Conservation (phyloP, 2,888 invertebrate species). For the Latheticus oryzae region DNA sequence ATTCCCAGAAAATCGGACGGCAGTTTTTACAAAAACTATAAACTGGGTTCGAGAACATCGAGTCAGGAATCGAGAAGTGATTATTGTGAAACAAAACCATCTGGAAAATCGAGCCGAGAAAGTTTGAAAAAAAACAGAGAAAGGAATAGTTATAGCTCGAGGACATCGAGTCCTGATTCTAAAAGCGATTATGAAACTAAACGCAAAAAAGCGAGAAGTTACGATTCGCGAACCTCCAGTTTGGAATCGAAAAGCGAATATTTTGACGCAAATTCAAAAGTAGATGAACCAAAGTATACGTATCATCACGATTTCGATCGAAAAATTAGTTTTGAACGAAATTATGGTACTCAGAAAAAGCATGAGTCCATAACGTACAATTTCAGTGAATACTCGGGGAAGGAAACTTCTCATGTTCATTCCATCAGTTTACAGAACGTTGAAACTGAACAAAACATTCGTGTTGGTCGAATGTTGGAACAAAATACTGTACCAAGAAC, state of each 20-base stretch:
- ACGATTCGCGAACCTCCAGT: constrained; percentile 76
- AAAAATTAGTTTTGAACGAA: constrained; percentile 64
- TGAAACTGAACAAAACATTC: constrained; percentile 73
- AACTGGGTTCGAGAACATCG: constrained; percentile 75
- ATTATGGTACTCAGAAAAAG: constrained; percentile 63
- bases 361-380: constrained; percentile 43
- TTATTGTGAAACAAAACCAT: constrained; percentile 74
- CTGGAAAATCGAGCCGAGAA: constrained; percentile 74
- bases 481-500: constrained; percentile 67
- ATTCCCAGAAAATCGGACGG: constrained; percentile 80
- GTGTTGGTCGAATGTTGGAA: constrained; percentile 69
- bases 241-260: constrained; percentile 75
- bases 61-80: constrained; percentile 75
- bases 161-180: constrained; percentile 77
- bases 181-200: constrained; percentile 68
- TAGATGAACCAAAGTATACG: constrained; percentile 51
- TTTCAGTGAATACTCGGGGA: constrained; percentile 55
- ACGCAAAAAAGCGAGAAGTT: constrained; percentile 57
- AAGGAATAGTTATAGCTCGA: constrained; percentile 66
- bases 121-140: constrained; percentile 63
- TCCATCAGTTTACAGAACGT: constrained; percentile 79
- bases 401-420: constrained; percentile 72
- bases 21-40: constrained; percentile 77
- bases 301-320: constrained; percentile 60
- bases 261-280: constrained; percentile 67